These are phyloP conservation scores for Calephelis nemesis DNA, from an alignment of 1,140 invertebrate species.

Conservation along the genomic window DNA sequence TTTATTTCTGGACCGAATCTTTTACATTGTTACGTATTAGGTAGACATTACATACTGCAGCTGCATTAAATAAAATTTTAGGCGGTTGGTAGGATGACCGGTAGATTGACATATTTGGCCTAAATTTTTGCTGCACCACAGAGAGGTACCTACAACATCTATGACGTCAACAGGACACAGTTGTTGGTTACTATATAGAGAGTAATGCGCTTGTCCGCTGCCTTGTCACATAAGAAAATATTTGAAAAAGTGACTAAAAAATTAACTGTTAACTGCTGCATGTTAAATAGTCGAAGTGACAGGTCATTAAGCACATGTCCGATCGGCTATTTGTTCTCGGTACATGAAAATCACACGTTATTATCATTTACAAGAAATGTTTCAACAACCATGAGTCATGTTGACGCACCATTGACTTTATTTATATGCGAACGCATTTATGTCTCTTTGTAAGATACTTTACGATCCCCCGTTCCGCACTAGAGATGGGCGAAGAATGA, in stretches of 20 bases:
- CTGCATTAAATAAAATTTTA: too few species aligned
- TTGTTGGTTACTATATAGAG: too few species aligned
- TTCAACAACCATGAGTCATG: slow-evolving; percentile 42
- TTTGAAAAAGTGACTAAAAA: background rate
- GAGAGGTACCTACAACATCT: too few species aligned
- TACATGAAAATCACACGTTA: slow-evolving; percentile 19
- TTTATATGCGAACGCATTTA: slow-evolving; percentile 64
- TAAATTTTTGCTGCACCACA: too few species aligned
- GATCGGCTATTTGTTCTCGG: slow-evolving; percentile 17
- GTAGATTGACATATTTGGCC: too few species aligned
- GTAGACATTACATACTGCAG: too few species aligned
- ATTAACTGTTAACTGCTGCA: background rate
- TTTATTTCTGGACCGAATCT: too few species aligned
- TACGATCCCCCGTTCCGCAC: slow-evolving; percentile 29
- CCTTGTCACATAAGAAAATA: too few species aligned
- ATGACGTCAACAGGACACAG: too few species aligned
- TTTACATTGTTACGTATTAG: too few species aligned
- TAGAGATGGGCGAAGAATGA: slow-evolving; percentile 9
- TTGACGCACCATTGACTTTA: slow-evolving; percentile 56
- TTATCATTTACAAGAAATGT: slow-evolving; percentile 20
- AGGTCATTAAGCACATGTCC: slow-evolving; percentile 21
- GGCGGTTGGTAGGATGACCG: too few species aligned
- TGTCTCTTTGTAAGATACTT: slow-evolving; percentile 55
- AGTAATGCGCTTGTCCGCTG: too few species aligned
- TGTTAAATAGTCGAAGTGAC: slow-evolving; percentile 14